Conservation (phyloP, 2,888 invertebrate species). For the Zele albiditarsus region DNA sequence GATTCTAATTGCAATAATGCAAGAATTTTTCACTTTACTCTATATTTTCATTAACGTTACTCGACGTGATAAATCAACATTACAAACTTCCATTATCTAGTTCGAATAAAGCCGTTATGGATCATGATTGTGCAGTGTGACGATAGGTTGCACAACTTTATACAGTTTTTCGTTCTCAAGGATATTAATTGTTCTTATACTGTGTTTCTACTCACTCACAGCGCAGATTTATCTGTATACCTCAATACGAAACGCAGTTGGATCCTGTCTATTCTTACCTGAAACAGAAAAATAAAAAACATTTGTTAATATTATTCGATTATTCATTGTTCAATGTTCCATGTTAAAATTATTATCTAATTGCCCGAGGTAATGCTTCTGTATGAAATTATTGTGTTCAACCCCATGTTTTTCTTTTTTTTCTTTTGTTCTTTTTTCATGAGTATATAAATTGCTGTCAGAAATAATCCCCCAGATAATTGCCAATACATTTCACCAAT, state of each 20-base stretch:
- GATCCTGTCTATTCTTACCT: slow-evolving; percentile 63
- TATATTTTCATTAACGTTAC: not conserved
- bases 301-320: not conserved
- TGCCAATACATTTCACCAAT: not conserved
- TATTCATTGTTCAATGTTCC: no score
- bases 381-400: not conserved
- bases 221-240: slow-evolving; percentile 26
- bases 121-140: not conserved
- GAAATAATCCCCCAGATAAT: no score
- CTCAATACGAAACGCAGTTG: not conserved
- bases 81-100: not conserved
- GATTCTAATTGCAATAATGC: no score
- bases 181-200: slow-evolving; percentile 20
- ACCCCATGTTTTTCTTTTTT: not conserved
- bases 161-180: not conserved
- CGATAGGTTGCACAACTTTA: not conserved
- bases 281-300: slow-evolving; percentile 61
- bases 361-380: not conserved
- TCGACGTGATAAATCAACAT: not conserved
- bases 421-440: no score
- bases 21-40: no score
- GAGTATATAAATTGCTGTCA: no score
- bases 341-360: not conserved
- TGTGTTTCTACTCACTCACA: slow-evolving; percentile 59
- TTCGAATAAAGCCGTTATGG: not conserved